Percentiles rank a stretch among this genome's conserved stretches.
Conservation (phyloP, 2,113 vertebrate genomes). For the Hiodon tergisus region DNA sequence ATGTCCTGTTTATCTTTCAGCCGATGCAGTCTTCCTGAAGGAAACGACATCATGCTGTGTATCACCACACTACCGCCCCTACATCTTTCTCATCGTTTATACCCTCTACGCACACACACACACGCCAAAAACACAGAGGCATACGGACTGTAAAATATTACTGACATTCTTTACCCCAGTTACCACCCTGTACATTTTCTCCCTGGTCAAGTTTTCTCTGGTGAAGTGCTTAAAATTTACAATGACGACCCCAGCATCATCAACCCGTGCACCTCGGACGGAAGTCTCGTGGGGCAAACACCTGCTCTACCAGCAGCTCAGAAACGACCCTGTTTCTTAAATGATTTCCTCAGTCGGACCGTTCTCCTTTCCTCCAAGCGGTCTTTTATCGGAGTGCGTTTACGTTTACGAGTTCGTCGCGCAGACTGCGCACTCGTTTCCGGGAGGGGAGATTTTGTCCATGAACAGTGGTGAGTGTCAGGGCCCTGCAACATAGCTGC, state of each 20-base stretch:
- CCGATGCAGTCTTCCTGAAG: conserved; percentile 69
- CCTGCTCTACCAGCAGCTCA: background rate
- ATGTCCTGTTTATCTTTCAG: conserved; percentile 71
- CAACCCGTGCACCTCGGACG: conserved; percentile 19
- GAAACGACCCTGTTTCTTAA: background rate
- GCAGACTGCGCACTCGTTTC: background rate
- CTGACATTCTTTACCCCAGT: background rate
- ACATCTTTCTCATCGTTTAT: background rate
- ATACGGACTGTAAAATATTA: background rate
- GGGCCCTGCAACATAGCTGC: background rate
- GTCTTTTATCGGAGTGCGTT: background rate
- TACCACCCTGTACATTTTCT: background rate
- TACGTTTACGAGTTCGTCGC: background rate
- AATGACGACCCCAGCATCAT: conserved; percentile 50
- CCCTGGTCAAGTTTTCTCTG: too few species aligned
- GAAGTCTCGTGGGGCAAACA: conserved; percentile 34
- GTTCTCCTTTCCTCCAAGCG: background rate
- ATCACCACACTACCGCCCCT: conserved; percentile 39
- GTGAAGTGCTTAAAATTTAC: background rate
- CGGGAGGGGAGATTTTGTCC: background rate
- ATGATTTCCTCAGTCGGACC: background rate
- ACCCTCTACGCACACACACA: conserved; percentile 13
- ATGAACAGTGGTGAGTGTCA: background rate
- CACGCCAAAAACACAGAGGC: background rate
- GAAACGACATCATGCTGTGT: conserved; percentile 58